Evolutionary conservation across 2,113 vertebrate species (phyloP).

Genomic region (Python bivittatus): DNA sequence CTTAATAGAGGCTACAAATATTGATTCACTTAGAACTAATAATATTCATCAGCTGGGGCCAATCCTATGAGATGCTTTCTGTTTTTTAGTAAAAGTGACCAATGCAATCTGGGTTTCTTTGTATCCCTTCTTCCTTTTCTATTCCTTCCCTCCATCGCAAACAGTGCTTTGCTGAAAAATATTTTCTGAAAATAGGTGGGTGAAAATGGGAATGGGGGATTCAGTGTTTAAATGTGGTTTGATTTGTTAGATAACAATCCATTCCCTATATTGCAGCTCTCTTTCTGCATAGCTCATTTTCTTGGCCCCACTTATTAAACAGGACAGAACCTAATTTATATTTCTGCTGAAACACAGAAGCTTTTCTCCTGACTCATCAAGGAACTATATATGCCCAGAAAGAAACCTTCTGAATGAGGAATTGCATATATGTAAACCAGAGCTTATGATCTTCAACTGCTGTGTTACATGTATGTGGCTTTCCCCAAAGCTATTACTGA

Average conservation of each 20-base stretch:
- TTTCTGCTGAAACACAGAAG: constrained; percentile 9
- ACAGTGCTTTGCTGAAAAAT: not conserved
- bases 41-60: not conserved
- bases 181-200: not conserved
- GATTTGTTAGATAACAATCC: constrained; percentile 23
- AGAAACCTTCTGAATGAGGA: not conserved
- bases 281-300: not conserved
- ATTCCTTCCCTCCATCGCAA: not conserved
- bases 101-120: not conserved
- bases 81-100: not conserved
- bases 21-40: constrained; percentile 2
- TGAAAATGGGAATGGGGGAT: not conserved
- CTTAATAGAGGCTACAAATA: constrained; percentile 6
- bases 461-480: not conserved
- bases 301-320: constrained; percentile 4
- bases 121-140: not conserved
- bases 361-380: not conserved
- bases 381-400: not conserved
- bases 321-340: not conserved
- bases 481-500: not conserved
- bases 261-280: not conserved
- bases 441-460: not conserved
- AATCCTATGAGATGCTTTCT: not conserved
- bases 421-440: not conserved
- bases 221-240: constrained; percentile 3